phyloP scores from a whole-genome alignment of 2,113 vertebrate species.

The Pluvialis apricaria region DNA sequence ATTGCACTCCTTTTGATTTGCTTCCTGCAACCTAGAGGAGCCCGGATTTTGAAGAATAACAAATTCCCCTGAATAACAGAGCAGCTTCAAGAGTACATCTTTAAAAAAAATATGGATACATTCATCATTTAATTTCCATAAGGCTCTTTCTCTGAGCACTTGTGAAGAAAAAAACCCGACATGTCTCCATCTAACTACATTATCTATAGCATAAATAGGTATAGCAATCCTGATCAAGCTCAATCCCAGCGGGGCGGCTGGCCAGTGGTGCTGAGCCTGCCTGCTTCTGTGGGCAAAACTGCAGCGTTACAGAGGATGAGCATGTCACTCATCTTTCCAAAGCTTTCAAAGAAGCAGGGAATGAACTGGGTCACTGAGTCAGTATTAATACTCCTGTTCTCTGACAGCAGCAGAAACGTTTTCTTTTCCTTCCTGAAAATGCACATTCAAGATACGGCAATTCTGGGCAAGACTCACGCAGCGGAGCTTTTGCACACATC shows the following conservation, averaged over 20 bases:
- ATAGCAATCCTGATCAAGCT: rapidly evolving
- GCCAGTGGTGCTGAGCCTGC: rapidly evolving
- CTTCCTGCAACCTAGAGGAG: background rate
- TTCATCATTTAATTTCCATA: background rate
- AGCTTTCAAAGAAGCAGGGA: background rate
- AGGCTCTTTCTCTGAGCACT: background rate
- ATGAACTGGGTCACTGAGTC: background rate
- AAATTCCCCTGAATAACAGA: background rate
- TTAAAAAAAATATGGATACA: background rate
- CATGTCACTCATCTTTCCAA: background rate
- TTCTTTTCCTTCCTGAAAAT: background rate
- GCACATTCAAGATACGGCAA: rapidly evolving
- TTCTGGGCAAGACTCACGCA: background rate
- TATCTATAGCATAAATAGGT: background rate
- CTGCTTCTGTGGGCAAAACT: background rate
- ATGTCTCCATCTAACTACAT: background rate
- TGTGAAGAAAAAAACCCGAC: background rate
- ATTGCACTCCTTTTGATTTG: background rate
- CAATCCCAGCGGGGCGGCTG: rapidly evolving
- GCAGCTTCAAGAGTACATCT: background rate
- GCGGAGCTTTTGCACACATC: background rate
- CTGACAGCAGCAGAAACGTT: background rate
- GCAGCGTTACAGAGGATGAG: background rate
- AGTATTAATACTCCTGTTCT: background rate
- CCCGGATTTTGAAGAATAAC: background rate